Base-by-base conservation (phyloP, 2,888 invertebrate species). In the Lepeophtheirus nordmannii region DNA sequence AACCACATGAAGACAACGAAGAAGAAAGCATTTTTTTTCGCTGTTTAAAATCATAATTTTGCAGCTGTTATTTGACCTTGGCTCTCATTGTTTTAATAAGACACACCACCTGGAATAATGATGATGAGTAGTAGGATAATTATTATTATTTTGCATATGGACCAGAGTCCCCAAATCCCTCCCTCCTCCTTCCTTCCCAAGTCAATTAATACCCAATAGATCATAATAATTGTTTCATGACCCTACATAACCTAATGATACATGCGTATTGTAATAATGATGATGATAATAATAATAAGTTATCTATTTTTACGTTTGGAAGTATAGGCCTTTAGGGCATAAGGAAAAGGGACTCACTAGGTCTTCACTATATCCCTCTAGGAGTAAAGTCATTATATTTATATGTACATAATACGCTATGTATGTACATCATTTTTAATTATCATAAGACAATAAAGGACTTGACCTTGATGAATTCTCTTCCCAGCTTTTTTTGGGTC, bases 11-110 rank as follows among this genome's bases (percentile, higher is more conserved):
- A 2, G 2, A 30, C 30, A 30, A 30, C 2, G 7, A 30, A 2
- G 30, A 30, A 30, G 30, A 30, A 30, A 30, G 30, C 30, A 30
- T 30, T 30, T 30, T 30, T 30, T 30, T 30, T 30, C 7, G 30
- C 30, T 30, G 30, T 30, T 30, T 30, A 30, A 30, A 30, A 30
- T 46, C 53, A 46, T 46, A 46, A 46, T 46, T 46, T 46, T 8
- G 53, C 53, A 46, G 53, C 53, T 46, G 53, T 46, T 46, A 46
- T 2, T 17, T 46, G 53, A 46, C 53, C 53, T 46, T 46, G 53
- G 53, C 2, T 46, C 53, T 46, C 17, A 14, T 46, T 46, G 14
- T 46, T 46, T 46, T n/a, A 46, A 46, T 3, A 46, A 46, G n/a
- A 46, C n/a, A 46, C 53, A 46, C 53, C 53, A 46, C 53, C 53